Evolutionary conservation across 2,888 invertebrate genomes (phyloP), one percentile per base, ranked within the genome.

Genomic region (Lottia scabra): DNA sequence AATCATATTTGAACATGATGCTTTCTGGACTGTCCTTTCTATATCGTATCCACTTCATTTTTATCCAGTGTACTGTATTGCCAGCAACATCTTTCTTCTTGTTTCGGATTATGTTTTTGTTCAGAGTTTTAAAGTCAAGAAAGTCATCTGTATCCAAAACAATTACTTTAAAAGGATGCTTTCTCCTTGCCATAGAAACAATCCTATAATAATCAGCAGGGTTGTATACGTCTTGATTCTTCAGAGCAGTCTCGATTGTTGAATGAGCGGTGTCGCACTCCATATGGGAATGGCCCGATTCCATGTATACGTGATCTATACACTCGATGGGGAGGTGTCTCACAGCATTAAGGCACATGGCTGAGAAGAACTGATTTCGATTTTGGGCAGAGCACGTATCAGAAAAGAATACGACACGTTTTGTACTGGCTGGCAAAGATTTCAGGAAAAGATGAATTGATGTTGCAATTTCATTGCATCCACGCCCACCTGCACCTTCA

Each of bases 301-400:
- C 48, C 10, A 48, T 48, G 19, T 13, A 48, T 16, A 48, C 16
- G 5, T 66, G 66, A 19, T 23, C 12, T n/a, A 66, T 66, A n/a
- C 43, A 43, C 19, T 66, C 43, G n/a, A 44, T 16, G n/a, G 38
- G 13, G 16, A 10, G 38, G 1, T 15, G 10, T 43, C 43, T 16
- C 16, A 12, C 3, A 15, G 16, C 19, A 66, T 66, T 13, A 10
- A 5, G 19, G 12, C 38, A 66, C 66, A 66, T 44, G 12, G 19
- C 19, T 13, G 66, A 38, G 12, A 66, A 38, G 13, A 13, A 43
- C 19, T 66, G 15, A 16, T 66, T 66, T 44, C 66, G 10, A 16
- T 66, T 66, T 43, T 66, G 66, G 6, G 12, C 66, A 30, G 66
- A 66, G 44, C 66, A 66, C 15, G 66, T 66, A 8, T 66, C 66